Evolutionary conservation across 2,113 vertebrate species (phyloP), one percentile per base, ranked within the genome.

Genomic region (Australoheros scitulus): DNA sequence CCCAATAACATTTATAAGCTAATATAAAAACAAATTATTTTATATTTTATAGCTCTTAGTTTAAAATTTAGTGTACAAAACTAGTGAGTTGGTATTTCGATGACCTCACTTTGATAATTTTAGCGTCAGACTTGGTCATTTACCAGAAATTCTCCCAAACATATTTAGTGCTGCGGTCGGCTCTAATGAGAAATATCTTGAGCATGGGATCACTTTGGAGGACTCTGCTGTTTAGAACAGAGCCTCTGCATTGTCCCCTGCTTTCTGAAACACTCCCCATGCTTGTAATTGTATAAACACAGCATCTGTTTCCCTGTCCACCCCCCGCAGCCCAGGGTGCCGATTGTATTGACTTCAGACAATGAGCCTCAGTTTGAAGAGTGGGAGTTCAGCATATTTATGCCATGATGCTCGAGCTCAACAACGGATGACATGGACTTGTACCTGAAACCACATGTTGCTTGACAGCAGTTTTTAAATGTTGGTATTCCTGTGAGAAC

Each of bases 241-340:
- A 95, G 94, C 80, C 88, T 63, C 79, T 87, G 78, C 89, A 87
- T 95, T 95, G 93, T 95, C 91, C 88, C 70, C 58, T 22, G 41
- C 41, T 84, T 87, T 86, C 83, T 82, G 63, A 91, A 90, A 89
- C 85, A 83, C 91, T 91, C 91, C 89, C 87, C 78, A 9, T 81
- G 74, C 78, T 85, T 76, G 87, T 95, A 95, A 96, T 96, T 94
- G 92, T 94, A 95, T 95, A 95, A 95, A 96, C 94, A 96, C 84
- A 57, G 93, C 91, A 90, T 94, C 84, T 86, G 90, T 92, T 92
- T 92, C 88, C 77, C 91, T 76, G 61, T 89, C 90, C 86, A 82
- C 94, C 94, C 89, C 92, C 89, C 81, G 32, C 83, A 77, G 87
- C 61, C 70, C 83, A 34, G 86, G 79, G 38, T 82, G 82, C 87